Percentiles rank a stretch among this genome's conserved stretches.
Conservation (phyloP, 2,888 invertebrate genomes). For the Pheosia gnoma region DNA sequence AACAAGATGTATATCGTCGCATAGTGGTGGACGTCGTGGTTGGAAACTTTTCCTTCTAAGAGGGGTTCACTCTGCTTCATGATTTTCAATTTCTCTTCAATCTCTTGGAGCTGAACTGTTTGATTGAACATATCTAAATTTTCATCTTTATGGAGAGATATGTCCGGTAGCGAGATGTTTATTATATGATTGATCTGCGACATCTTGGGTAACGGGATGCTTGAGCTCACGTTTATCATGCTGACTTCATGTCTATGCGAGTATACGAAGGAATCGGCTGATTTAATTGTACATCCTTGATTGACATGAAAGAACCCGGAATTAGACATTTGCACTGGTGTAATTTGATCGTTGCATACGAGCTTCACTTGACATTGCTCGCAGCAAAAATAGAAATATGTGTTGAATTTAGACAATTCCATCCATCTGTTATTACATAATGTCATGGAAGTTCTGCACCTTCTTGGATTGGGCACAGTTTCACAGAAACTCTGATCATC, state of each 20-base stretch:
- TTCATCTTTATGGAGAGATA: background rate
- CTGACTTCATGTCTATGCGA: conserved; percentile 4
- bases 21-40: conserved; percentile 6
- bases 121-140: background rate
- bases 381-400: conserved; percentile 16
- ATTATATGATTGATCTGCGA: conserved; percentile 4
- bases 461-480: conserved; percentile 4
- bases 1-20: conserved; percentile 7
- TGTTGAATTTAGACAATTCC: conserved; percentile 11
- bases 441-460: conserved; percentile 5
- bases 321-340: conserved; percentile 6
- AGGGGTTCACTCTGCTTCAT: conserved; percentile 4
- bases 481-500: conserved; percentile 14
- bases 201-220: background rate
- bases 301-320: conserved; percentile 9
- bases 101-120: conserved; percentile 5
- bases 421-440: conserved; percentile 9
- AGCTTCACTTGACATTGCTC: conserved; percentile 11
- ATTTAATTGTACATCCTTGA: conserved; percentile 6
- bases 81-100: conserved; percentile 1
- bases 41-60: too few species aligned
- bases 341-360: conserved; percentile 13
- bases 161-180: conserved; percentile 1
- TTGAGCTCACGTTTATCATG: conserved; percentile 1
- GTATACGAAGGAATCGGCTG: conserved; percentile 2